Conservation (phyloP, 2,888 invertebrate genomes). For the Drosophila putrida region DNA sequence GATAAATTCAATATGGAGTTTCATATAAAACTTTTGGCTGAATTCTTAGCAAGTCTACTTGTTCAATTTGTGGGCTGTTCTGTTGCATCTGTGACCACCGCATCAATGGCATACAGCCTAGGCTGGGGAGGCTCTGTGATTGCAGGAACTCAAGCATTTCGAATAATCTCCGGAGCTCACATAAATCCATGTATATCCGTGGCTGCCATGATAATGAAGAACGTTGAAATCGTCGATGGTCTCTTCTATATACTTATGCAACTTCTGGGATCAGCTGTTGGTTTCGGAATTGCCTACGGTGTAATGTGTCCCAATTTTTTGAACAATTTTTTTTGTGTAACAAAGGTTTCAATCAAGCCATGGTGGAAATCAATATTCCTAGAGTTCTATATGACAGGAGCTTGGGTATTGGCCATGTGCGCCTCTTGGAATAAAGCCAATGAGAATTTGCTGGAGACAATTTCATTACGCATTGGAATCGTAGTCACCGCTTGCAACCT, state of each 20-base stretch:
- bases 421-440: conserved; percentile 53
- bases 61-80: conserved; percentile 37
- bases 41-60: conserved; percentile 30
- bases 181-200: conserved; percentile 51
- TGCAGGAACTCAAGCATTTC: conserved; percentile 48
- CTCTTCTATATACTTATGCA: conserved; percentile 39
- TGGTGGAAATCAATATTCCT: conserved; percentile 32
- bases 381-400: conserved; percentile 40
- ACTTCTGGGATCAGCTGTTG: conserved; percentile 21
- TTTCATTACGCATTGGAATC: conserved; percentile 47
- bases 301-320: background rate
- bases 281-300: background rate
- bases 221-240: conserved; percentile 14
- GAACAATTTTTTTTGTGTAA: conserved; percentile 23
- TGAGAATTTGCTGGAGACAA: conserved; percentile 26
- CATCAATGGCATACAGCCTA: background rate
- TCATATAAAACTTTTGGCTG: conserved; percentile 14
- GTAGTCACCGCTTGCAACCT: conserved; percentile 25
- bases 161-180: conserved; percentile 53
- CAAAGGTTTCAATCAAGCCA: fast-evolving
- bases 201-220: conserved; percentile 44
- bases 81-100: background rate
- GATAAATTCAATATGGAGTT: conserved; percentile 26
- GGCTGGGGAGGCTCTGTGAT: conserved; percentile 47
- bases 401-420: conserved; percentile 50